phyloP scores from a whole-genome alignment of 1,140 invertebrate species.

The Plutomurus gul region DNA sequence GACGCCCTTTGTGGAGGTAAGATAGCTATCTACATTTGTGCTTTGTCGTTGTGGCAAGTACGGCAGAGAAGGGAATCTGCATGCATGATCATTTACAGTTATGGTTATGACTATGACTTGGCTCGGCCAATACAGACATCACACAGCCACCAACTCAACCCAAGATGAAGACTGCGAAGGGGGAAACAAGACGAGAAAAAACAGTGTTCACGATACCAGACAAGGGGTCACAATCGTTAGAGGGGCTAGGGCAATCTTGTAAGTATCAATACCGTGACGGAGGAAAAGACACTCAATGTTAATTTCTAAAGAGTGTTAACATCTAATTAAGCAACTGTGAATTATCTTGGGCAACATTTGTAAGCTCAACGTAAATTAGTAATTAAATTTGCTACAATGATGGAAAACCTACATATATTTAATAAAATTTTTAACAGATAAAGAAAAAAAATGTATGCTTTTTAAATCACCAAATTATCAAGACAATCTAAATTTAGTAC shows the following conservation, averaged over 20 bases:
- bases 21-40: not conserved
- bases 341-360: too few species aligned
- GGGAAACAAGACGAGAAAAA: not conserved
- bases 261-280: too few species aligned
- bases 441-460: too few species aligned
- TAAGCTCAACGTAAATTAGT: too few species aligned
- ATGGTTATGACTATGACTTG: conserved; percentile 23
- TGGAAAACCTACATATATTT: too few species aligned
- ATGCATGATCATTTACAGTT: conserved; percentile 19
- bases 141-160: not conserved
- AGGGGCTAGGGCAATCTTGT: not conserved
- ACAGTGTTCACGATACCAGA: not conserved
- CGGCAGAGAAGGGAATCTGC: not conserved
- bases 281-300: too few species aligned
- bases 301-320: too few species aligned
- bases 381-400: too few species aligned
- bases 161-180: not conserved
- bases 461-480: too few species aligned
- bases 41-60: not conserved
- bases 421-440: too few species aligned
- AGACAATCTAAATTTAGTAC: too few species aligned
- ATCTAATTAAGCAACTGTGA: too few species aligned
- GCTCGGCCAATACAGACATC: not conserved
- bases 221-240: not conserved
- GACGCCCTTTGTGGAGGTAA: not conserved